phyloP scores from a whole-genome alignment of 30 jellyfish, hydroid and myxozoan species.

The Pelagia noctiluca region DNA sequence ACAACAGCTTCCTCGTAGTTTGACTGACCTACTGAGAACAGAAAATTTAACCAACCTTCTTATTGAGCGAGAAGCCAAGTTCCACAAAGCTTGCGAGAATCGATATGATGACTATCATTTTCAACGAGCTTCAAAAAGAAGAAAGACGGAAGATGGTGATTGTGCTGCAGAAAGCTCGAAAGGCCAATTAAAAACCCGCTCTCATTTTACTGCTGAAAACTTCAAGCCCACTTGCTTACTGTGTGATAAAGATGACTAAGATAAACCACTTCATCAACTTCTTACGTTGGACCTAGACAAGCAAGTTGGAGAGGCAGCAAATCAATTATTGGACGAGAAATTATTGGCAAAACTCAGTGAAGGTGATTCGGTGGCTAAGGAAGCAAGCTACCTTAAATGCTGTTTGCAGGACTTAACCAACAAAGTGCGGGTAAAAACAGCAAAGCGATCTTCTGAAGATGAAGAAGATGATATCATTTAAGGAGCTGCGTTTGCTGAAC shows the following conservation, averaged over 20 bases:
- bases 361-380: too few species aligned
- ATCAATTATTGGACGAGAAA: background rate
- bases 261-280: background rate
- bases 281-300: background rate
- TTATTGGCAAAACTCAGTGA: too few species aligned
- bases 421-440: background rate
- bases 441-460: background rate
- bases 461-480: background rate
- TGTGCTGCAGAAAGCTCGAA: background rate
- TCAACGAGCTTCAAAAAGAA: background rate
- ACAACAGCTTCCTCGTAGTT: conserved; percentile 20
- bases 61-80: conserved; percentile 15
- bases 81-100: conserved; percentile 18
- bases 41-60: background rate
- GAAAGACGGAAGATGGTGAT: background rate
- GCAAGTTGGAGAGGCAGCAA: background rate
- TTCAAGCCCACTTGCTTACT: background rate
- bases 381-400: background rate
- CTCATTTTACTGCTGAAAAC: background rate
- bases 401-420: too few species aligned
- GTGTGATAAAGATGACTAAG: background rate
- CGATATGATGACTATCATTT: conserved; percentile 24
- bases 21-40: background rate
- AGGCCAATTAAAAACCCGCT: background rate
- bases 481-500: background rate